Base-by-base conservation (phyloP, 2,888 invertebrate genomes). In the Anticlea derivata region DNA sequence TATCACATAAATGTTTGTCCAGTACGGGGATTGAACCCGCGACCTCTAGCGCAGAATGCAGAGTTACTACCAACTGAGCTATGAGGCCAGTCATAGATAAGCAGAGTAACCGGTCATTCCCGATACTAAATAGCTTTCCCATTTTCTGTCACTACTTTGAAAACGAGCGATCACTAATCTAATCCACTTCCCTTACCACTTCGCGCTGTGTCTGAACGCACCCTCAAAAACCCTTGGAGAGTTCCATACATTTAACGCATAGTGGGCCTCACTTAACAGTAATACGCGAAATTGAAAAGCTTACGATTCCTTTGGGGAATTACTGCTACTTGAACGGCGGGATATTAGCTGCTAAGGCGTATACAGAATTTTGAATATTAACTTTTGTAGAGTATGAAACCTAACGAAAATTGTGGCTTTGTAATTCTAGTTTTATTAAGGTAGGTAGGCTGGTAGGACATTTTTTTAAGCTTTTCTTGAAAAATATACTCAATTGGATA, bases 211-310 rank as follows among this genome's bases (percentile, higher is more conserved):
- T 30, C 11, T 35, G 11, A 31, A 13, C 41, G 13, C 33, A 37
- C 56, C 43, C 39, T 46, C 8, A 22, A 30, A n/a, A 13, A 33
- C 27, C 50, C 56, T 48, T 55, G 2, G 39, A 59, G 55, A 63
- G 58, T 58, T 63, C 51, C 60, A 58, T 61, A 65, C 63, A 63
- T 68, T 69, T 68, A 66, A 69, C 65, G 65, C 63, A 56, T 63
- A 64, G 60, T 68, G 58, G 63, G 57, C 54, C 61, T 58, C 62
- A 57, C 64, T 59, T 61, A 63, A 64, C 49, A 50, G 50, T 66
- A 66, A 62, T 61, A 57, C 57, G 49, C 43, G 39, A 41, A 61
- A 67, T 66, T 63, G 58, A 63, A 72, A 65, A 62, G 51, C 60
- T 61, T 51, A 55, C 52, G 45, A 56, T 59, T 60, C 50, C 55